A percentile compares a stretch with the other conserved stretches of the same genome.
These are phyloP conservation scores for Serinus canaria DNA, from an alignment of 2,113 vertebrate species.

Conservation along the genomic window DNA sequence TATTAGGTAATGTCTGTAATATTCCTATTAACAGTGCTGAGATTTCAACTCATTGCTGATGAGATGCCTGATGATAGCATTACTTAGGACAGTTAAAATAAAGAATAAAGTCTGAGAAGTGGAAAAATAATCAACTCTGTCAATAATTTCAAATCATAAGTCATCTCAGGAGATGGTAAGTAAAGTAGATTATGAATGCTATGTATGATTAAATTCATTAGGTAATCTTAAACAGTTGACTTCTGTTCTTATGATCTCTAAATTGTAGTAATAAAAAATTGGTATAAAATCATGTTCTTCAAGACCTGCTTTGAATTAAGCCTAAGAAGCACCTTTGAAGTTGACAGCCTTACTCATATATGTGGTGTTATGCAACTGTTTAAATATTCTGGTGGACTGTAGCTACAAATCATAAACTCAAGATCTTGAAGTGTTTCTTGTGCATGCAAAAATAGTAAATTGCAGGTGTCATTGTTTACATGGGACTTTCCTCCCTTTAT, in stretches of 20 bases:
- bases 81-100: not conserved
- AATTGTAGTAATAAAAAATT: not conserved
- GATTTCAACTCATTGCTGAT: not conserved
- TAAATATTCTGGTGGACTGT: not conserved
- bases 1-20: not conserved
- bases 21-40: not conserved
- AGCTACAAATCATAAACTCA: not conserved
- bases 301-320: not conserved
- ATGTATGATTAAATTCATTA: not conserved
- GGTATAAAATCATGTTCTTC: not conserved
- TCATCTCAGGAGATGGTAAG: not conserved
- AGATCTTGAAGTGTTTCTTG: not conserved
- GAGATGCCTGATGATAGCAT: not conserved
- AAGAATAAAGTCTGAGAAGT: not conserved
- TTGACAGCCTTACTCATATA: not conserved
- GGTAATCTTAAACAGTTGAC: not conserved
- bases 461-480: accelerated
- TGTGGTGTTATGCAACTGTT: not conserved
- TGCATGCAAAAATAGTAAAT: not conserved
- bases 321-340: not conserved
- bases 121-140: not conserved
- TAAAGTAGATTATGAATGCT: not conserved
- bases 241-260: not conserved
- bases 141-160: not conserved
- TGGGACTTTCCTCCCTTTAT: not conserved